Evolutionary conservation across 2,888 invertebrate genomes (phyloP).

Genomic region (Eristalis intricaria): DNA sequence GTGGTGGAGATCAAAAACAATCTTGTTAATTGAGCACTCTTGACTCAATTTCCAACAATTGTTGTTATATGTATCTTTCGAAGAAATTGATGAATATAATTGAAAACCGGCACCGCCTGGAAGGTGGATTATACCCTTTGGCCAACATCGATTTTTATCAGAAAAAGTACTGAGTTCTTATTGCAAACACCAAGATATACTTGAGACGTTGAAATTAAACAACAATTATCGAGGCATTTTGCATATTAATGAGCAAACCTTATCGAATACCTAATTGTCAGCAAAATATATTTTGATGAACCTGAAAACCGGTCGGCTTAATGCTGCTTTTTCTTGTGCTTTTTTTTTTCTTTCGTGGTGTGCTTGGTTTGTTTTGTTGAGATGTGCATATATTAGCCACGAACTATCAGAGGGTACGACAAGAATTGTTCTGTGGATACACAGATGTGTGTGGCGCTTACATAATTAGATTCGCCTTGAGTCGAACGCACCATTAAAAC

Average conservation of each 20-base stretch:
- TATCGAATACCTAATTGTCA: not conserved
- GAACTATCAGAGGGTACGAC: not conserved
- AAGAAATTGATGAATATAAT: not conserved
- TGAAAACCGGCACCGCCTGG: not conserved
- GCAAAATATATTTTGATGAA: not conserved
- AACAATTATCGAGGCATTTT: not conserved
- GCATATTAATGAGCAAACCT: not conserved
- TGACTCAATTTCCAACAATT: not conserved
- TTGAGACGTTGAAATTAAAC: not conserved
- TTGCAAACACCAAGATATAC: not conserved
- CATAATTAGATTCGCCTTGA: conserved; percentile 9
- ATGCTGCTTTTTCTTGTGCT: not conserved
- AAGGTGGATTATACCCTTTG: not conserved
- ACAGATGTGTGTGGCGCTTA: not conserved
- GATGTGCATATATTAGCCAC: conserved; percentile 8
- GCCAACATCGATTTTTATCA: not conserved
- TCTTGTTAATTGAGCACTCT: not conserved
- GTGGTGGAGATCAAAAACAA: not conserved
- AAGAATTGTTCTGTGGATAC: not conserved
- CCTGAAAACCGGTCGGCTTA: conserved; percentile 3
- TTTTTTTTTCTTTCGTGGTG: not conserved
- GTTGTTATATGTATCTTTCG: not conserved
- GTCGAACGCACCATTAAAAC: not conserved
- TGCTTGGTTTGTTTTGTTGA: not conserved
- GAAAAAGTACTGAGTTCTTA: not conserved